These are phyloP conservation scores for Chymomyza caudatula DNA, from an alignment of 2,888 invertebrate species.

Conservation along the genomic window DNA sequence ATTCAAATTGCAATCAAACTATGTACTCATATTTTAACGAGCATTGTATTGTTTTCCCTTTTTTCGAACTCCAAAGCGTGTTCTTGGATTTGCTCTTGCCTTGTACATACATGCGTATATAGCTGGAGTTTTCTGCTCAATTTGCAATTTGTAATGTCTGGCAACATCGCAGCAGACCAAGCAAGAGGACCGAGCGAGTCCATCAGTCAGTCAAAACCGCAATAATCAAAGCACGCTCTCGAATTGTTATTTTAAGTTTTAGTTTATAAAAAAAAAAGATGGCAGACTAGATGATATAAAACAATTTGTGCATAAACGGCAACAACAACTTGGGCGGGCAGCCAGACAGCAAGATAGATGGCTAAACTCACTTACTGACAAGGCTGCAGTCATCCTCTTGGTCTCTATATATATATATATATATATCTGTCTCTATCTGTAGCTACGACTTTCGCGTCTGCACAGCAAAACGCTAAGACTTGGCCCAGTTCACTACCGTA, in stretches of 20 bases:
- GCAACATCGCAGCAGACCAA: conserved; percentile 29
- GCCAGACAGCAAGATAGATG: neutral
- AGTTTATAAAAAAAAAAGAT: conserved; percentile 42
- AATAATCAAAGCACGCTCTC: conserved; percentile 47
- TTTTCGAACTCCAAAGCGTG: neutral
- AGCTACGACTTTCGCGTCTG: conserved; percentile 14
- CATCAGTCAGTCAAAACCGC: conserved; percentile 22
- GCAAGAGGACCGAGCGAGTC: neutral
- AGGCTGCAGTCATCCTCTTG: neutral
- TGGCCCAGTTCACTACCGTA: neutral
- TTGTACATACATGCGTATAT: neutral
- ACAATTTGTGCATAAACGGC: conserved; percentile 35
- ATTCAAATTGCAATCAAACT: conserved; percentile 21
- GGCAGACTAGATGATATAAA: conserved; percentile 52
- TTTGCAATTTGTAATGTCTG: conserved; percentile 43
- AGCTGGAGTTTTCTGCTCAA: conserved; percentile 41
- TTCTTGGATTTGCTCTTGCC: neutral
- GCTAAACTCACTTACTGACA: neutral
- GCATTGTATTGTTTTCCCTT: conserved; percentile 24
- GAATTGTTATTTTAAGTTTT: conserved; percentile 58
- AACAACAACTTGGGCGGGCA: neutral
- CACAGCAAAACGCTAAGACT: neutral
- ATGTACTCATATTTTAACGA: conserved; percentile 36
- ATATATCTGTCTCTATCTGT: conserved; percentile 6
- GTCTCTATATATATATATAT: too few relatives aligned